Evolutionary conservation across 2,797 vertebrate genomes (phyloP).

Genomic region (Alectoris magna): DNA sequence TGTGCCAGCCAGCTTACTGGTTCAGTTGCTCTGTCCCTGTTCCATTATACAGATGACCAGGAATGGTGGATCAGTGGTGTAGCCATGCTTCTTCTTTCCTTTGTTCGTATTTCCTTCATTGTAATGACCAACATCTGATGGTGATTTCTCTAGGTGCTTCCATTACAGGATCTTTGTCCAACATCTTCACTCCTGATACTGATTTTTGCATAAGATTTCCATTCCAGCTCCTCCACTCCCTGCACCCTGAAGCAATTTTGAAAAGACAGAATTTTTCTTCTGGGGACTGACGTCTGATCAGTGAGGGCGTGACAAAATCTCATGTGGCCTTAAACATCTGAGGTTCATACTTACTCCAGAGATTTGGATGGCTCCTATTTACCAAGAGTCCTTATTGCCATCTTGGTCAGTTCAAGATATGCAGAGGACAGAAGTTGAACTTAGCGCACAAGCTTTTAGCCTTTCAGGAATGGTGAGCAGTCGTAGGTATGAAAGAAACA

Average conservation of each 20-base stretch:
- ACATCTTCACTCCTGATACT: not conserved
- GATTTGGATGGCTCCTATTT: not conserved
- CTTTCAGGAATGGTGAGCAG: not conserved
- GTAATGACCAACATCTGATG: not conserved
- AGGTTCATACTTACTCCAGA: not conserved
- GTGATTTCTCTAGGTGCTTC: not conserved
- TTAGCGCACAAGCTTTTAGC: not conserved
- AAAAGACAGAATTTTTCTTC: not conserved
- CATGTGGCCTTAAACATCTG: not conserved
- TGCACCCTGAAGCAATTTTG: not conserved
- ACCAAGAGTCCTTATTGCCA: not conserved
- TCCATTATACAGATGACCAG: not conserved
- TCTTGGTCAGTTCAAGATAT: not conserved
- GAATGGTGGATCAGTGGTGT: not conserved
- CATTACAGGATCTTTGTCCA: not conserved
- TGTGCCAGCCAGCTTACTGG: not conserved
- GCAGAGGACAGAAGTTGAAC: not conserved
- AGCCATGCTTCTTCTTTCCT: not conserved
- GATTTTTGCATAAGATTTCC: not conserved
- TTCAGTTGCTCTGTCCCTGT: accelerated
- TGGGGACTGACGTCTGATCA: accelerated
- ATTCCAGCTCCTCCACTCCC: not conserved
- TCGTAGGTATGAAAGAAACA: not conserved
- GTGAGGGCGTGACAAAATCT: not conserved
- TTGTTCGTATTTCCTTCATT: not conserved